These are phyloP conservation scores for Microplitis manilae DNA, from an alignment of 2,888 invertebrate genomes.

Conservation along the genomic window DNA sequence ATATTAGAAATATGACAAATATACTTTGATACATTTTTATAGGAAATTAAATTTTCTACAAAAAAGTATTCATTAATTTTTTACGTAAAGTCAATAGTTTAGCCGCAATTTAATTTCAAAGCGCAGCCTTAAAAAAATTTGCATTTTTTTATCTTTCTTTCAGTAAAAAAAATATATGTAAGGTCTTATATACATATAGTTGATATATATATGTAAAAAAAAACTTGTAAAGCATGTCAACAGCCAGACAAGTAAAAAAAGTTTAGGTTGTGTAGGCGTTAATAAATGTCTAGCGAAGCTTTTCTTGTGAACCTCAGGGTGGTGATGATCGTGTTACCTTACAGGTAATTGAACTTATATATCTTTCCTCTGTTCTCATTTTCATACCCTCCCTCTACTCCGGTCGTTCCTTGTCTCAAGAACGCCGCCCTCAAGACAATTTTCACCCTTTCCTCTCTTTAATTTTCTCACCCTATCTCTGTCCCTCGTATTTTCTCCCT, in stretches of 20 bases:
- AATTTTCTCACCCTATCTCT: constrained; percentile 10
- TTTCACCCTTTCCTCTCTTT: background rate
- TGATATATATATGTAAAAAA: no score
- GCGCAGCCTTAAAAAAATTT: no score
- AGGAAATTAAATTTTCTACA: no score
- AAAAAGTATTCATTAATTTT: no score
- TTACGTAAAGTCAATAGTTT: no score
- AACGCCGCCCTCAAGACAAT: background rate
- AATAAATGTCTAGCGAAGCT: background rate
- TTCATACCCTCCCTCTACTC: constrained; percentile 22
- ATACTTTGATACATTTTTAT: no score
- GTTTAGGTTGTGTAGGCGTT: background rate
- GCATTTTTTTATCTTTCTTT: no score
- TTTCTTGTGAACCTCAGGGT: constrained; percentile 10
- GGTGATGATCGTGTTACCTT: constrained; percentile 62
- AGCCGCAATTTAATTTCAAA: no score
- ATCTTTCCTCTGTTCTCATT: constrained; percentile 30
- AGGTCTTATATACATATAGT: no score
- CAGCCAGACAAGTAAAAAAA: background rate
- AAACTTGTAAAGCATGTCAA: background rate
- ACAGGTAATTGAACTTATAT: constrained; percentile 63
- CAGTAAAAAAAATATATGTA: no score
- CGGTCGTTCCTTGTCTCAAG: background rate
- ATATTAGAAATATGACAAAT: no score
- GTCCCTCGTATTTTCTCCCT: constrained; percentile 20